Conservation (phyloP, 2,888 invertebrate genomes). For the Sericinus montela region DNA sequence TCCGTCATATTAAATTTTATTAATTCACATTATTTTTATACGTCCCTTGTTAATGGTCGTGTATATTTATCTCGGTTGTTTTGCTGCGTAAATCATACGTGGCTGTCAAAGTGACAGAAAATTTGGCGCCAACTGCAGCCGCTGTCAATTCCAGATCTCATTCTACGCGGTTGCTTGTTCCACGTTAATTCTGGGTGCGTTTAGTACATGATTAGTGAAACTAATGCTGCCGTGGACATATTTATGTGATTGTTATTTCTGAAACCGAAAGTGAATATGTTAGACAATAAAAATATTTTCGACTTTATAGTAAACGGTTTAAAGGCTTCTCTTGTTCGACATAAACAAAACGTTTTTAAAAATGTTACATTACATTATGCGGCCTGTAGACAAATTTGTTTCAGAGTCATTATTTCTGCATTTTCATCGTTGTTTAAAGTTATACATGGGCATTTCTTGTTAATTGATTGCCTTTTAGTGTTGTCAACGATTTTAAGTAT, state of each 20-base stretch:
- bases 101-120: constrained; percentile 55
- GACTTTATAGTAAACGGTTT: constrained; percentile 29
- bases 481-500: constrained; percentile 32
- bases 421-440: constrained; percentile 23
- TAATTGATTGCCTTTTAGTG: constrained; percentile 31
- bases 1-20: constrained; percentile 52
- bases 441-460: constrained; percentile 22
- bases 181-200: constrained; percentile 41
- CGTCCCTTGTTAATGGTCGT: constrained; percentile 37
- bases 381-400: constrained; percentile 35
- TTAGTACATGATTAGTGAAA: constrained; percentile 49
- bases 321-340: constrained; percentile 25
- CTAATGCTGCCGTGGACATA: constrained; percentile 45
- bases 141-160: constrained; percentile 36
- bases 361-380: constrained; percentile 22
- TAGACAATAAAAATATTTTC: constrained; percentile 28
- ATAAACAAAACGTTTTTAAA: constrained; percentile 22
- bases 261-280: constrained; percentile 21
- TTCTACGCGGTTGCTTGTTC: constrained; percentile 32
- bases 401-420: constrained; percentile 20
- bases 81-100: constrained; percentile 54
- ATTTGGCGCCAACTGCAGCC: constrained; percentile 57
- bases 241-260: constrained; percentile 44
- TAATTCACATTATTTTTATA: constrained; percentile 51
- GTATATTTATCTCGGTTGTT: constrained; percentile 42